Evolutionary conservation across 2,113 vertebrate genomes (phyloP).

Genomic region (Egretta garzetta): DNA sequence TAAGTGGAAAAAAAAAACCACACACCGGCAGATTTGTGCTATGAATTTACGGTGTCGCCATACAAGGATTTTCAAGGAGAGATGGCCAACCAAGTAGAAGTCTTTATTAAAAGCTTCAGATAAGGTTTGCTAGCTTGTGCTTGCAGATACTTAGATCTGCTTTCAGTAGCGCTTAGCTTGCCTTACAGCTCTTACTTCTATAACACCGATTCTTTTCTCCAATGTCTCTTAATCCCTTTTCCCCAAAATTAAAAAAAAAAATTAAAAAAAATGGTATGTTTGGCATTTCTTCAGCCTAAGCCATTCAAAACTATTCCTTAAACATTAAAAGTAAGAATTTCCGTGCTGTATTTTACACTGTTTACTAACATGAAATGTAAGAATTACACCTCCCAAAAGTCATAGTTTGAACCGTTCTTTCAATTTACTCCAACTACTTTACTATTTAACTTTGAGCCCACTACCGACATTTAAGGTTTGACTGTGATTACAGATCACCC

Average conservation of each 20-base stretch:
- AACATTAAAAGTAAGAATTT: constrained; percentile 50
- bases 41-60: neutral
- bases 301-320: constrained; percentile 36
- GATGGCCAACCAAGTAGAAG: neutral
- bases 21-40: neutral
- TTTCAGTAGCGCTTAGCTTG: neutral
- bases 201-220: neutral
- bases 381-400: neutral
- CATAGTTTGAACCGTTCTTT: neutral
- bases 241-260: constrained; percentile 23
- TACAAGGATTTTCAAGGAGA: neutral
- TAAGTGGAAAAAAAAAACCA: neutral
- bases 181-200: neutral
- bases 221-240: constrained; percentile 52
- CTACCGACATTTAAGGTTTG: neutral
- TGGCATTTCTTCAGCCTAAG: constrained; percentile 62
- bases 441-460: neutral
- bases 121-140: constrained; percentile 4
- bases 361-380: constrained; percentile 48
- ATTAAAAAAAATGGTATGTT: constrained; percentile 17
- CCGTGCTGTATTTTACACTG: constrained; percentile 21
- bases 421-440: neutral
- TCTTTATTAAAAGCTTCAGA: constrained; percentile 22
- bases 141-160: neutral
- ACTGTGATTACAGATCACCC: neutral